A percentile compares a stretch with the other conserved stretches of the same genome.
These are phyloP conservation scores for Lepisosteus osseus DNA, from an alignment of 2,113 vertebrate genomes.

Conservation along the genomic window DNA sequence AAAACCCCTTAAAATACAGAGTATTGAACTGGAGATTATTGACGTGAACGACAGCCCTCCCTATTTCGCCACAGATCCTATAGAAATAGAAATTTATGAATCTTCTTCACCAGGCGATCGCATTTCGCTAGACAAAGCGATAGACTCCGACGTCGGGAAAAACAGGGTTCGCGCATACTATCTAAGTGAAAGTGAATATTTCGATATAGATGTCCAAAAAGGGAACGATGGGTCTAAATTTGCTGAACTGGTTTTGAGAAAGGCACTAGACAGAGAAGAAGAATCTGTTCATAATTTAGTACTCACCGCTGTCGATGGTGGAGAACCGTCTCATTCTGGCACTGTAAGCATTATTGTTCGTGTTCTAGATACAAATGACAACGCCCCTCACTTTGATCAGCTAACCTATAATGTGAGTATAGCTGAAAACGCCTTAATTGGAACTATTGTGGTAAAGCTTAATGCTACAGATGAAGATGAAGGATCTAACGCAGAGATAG, in stretches of 20 bases:
- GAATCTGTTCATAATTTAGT: conserved; percentile 28
- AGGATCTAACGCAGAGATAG: conserved; percentile 48
- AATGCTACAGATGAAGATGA: conserved; percentile 56
- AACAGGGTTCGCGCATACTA: conserved; percentile 35
- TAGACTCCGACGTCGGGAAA: conserved; percentile 48
- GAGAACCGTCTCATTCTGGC: conserved; percentile 19
- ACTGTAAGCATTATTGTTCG: conserved; percentile 21
- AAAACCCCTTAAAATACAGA: conserved; percentile 39
- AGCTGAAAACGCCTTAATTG: conserved; percentile 54
- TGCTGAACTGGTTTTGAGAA: conserved; percentile 32
- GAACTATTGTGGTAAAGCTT: conserved; percentile 40
- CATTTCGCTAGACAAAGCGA: conserved; percentile 47
- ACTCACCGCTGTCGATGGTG: conserved; percentile 35
- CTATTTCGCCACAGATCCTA: conserved; percentile 37
- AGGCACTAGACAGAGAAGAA: conserved; percentile 36
- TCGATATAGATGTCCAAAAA: conserved; percentile 37
- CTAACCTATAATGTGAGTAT: conserved; percentile 41
- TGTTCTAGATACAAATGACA: conserved; percentile 56
- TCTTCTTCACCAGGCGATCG: conserved; percentile 36
- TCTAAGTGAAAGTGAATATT: conserved; percentile 39
- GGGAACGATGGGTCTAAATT: conserved; percentile 35
- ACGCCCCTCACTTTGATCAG: conserved; percentile 53
- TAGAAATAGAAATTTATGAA: conserved; percentile 49
- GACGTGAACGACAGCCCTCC: conserved; percentile 53
- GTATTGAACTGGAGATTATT: conserved; percentile 45